phyloP scores from a whole-genome alignment of 30 jellyfish, hydroid and myxozoan species.

The Hydractinia echinata region DNA sequence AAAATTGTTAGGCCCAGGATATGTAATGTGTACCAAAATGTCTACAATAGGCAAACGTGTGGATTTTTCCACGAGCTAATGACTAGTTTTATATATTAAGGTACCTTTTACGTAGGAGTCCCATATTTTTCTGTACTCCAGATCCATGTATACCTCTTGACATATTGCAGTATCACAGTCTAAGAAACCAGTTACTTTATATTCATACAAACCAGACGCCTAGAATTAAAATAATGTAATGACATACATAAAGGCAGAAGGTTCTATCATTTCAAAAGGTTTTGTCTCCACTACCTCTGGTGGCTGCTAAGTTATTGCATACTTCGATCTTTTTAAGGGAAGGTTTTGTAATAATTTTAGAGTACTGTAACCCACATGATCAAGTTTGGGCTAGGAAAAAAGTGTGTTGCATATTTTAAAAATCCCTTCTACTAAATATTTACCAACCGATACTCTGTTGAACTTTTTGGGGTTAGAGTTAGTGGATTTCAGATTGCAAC shows the following conservation, averaged over 20 bases:
- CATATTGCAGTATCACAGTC: slow-evolving; percentile 63
- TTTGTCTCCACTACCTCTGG: no score
- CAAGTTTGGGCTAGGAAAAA: no score
- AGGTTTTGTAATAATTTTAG: no score
- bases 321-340: no score
- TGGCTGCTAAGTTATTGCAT: no score
- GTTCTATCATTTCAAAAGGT: not conserved
- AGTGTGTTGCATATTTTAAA: no score
- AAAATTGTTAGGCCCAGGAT: not conserved
- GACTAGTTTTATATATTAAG: not conserved
- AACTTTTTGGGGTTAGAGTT: no score
- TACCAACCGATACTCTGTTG: no score
- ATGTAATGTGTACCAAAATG: not conserved
- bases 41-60: not conserved
- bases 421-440: no score
- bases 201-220: slow-evolving; percentile 77
- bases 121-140: slow-evolving; percentile 80
- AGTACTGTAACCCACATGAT: no score
- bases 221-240: not conserved
- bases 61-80: no score
- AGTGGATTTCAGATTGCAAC: no score
- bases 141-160: slow-evolving; percentile 81
- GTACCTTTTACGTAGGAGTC: slow-evolving; percentile 82
- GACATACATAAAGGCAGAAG: not conserved
- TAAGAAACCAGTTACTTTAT: slow-evolving; percentile 57